Conservation (phyloP, 2,113 vertebrate species). For the Rhea americana region DNA sequence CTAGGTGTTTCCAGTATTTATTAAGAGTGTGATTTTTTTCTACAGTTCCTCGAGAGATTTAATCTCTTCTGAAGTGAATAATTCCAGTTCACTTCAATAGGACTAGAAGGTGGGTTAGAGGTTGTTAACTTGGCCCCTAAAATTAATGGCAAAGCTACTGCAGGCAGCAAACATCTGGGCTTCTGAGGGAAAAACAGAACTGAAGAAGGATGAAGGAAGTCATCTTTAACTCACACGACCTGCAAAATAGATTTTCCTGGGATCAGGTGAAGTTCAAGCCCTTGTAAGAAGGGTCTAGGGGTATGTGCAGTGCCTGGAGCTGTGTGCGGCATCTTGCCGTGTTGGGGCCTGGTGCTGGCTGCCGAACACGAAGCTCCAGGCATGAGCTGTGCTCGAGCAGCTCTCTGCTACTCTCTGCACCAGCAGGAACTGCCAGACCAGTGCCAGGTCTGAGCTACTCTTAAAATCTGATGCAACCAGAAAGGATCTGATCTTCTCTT, state of each 20-base stretch:
- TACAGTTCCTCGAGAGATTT: neutral
- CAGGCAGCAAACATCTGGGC: neutral
- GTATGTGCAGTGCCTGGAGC: neutral
- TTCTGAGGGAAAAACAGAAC: neutral
- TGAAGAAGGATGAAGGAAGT: neutral
- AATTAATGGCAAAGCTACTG: neutral
- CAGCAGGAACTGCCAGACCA: neutral
- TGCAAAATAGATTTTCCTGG: neutral
- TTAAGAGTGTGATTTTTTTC: neutral
- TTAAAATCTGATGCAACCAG: neutral
- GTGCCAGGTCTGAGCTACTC: neutral
- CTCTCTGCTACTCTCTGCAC: neutral
- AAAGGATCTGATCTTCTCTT: neutral
- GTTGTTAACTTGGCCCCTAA: neutral
- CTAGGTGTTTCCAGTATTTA: constrained; percentile 16
- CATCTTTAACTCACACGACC: neutral
- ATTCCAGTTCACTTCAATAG: neutral
- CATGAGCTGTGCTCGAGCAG: rapidly evolving
- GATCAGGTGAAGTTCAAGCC: neutral
- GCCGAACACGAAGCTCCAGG: rapidly evolving
- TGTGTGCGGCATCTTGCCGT: neutral
- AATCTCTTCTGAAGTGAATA: neutral
- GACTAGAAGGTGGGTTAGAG: neutral
- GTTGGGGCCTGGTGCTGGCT: neutral
- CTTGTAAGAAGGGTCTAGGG: neutral